A percentile compares a stretch with the other conserved stretches of the same genome.
These are phyloP conservation scores for Bombus pascuorum DNA, from an alignment of 1,140 invertebrate genomes.

Conservation along the genomic window DNA sequence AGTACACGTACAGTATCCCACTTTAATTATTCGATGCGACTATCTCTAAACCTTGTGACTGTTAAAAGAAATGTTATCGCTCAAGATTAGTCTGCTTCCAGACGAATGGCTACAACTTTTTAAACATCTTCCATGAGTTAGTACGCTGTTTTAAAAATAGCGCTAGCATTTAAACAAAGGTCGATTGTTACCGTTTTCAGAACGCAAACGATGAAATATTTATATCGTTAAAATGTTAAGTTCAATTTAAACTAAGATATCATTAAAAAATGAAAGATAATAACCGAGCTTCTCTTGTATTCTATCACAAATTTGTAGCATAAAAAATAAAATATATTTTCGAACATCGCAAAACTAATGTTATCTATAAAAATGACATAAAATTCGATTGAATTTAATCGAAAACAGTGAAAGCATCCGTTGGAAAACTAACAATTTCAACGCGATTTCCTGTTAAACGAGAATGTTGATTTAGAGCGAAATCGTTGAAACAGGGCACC, in stretches of 20 bases:
- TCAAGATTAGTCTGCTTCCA: too few species aligned
- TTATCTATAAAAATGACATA: not conserved
- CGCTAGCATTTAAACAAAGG: too few species aligned
- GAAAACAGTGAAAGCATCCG: too few species aligned
- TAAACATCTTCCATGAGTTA: not conserved
- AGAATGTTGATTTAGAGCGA: too few species aligned
- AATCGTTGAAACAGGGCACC: too few species aligned
- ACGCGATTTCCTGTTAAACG: not conserved
- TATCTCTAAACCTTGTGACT: not conserved
- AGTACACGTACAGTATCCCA: constrained; percentile 28
- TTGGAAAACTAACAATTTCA: not conserved
- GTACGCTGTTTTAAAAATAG: not conserved
- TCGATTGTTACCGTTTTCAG: too few species aligned
- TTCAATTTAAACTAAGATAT: too few species aligned
- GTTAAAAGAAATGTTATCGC: too few species aligned
- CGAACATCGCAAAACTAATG: not conserved
- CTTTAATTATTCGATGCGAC: not conserved
- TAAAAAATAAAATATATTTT: not conserved
- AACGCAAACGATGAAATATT: too few species aligned
- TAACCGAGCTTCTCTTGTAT: not conserved
- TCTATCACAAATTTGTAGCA: not conserved
- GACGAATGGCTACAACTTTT: too few species aligned
- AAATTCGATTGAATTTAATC: not conserved
- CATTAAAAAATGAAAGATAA: not conserved
- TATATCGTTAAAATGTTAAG: too few species aligned